Base-by-base conservation (phyloP, 2,113 vertebrate genomes). In the Apodemus sylvaticus region DNA sequence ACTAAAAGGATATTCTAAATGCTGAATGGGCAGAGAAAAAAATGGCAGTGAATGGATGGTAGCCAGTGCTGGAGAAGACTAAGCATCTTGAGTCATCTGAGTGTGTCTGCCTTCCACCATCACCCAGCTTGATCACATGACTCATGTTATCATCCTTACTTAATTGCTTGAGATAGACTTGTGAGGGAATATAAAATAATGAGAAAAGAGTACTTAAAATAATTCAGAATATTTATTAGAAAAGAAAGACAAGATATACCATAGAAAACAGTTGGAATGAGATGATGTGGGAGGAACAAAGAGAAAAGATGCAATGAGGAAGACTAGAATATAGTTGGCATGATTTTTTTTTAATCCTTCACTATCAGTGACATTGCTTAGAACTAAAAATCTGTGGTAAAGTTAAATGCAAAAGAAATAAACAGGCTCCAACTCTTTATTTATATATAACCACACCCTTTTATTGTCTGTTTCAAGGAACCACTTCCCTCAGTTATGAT, bases 121-220 rank as follows among this genome's bases (percentile, higher is more conserved):
- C 1, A 3, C 0, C 0, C 29, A 42, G 3, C 13, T 53, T 42
- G 20, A 0, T 51, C 13, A 36, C 1, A 4, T 4, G 19, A 42
- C 5, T 51, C 60, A 51, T 13, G 11, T 16, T 64, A 60, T 73
- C 3, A 36, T 53, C 64, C 81, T 62, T 81, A 36, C 26, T 73
- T 48, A 5, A n/a, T 10, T 20, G 64, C 2, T 11, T 13, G 3
- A 5, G 11, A n/a, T 42, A 39, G 29, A 71, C 39, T 53, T 62
- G 19, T 20, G 22, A 53, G 45, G 19, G 31, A 31, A 74, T n/a
- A 45, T 74, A 13, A 22, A 53, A 73, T 36, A 8, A n/a, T 17
- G 12, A 94, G 29, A 45, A 48, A 36, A 81, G 4, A 20, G 4
- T 31, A 29, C 5, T 48, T 20, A 48, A 66, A 55, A 5, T 31